Evolutionary conservation across 2,113 vertebrate genomes (phyloP).

Genomic region (Ptilonorhynchus violaceus): DNA sequence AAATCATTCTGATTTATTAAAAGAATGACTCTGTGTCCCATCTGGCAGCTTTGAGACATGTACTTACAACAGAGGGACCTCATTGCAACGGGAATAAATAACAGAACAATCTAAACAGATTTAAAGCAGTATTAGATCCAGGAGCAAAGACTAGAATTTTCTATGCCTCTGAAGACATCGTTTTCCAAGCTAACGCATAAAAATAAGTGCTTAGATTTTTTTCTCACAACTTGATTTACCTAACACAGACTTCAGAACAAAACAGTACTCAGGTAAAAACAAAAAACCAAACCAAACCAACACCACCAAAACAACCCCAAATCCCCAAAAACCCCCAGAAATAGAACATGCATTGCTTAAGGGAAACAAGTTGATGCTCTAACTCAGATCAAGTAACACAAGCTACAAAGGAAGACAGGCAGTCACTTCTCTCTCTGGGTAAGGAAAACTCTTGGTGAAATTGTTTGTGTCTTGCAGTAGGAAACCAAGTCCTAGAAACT

Average conservation of each 20-base stretch:
- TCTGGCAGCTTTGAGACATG: not conserved
- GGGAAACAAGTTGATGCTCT: not conserved
- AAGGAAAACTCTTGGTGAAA: not conserved
- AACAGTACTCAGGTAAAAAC: not conserved
- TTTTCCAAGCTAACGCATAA: not conserved
- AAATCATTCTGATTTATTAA: not conserved
- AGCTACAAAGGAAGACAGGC: not conserved
- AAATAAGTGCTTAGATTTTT: not conserved
- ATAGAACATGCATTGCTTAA: not conserved
- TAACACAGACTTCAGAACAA: not conserved
- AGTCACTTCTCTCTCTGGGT: not conserved
- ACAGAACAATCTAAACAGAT: not conserved
- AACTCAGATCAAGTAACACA: not conserved
- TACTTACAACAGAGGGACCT: not conserved
- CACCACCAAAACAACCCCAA: not conserved
- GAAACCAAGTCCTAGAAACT: not conserved
- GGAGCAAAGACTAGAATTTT: not conserved
- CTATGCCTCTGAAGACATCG: not conserved
- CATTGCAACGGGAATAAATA: not conserved
- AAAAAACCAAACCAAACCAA: not conserved
- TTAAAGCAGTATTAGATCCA: not conserved
- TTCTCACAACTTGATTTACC: not conserved
- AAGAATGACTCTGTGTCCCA: not conserved
- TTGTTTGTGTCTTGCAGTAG: not conserved
- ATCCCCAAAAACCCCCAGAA: accelerated